Evolutionary conservation across 1,140 invertebrate genomes (phyloP).

Genomic region (Lepidotrigona ventralis): DNA sequence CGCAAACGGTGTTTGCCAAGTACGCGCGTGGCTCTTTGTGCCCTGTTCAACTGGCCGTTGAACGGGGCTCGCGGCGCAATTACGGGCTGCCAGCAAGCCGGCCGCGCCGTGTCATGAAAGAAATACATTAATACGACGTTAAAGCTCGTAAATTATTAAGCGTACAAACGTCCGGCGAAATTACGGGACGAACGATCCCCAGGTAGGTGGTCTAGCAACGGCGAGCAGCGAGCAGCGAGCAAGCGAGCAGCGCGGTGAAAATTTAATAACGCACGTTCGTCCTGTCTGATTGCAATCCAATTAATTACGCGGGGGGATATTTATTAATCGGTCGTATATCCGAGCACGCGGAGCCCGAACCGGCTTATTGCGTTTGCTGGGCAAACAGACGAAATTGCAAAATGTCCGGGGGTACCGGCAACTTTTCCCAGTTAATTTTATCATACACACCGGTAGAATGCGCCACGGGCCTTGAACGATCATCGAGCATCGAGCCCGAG

Average conservation of each 20-base stretch:
- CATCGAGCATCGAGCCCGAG: not conserved
- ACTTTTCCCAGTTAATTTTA: slow-evolving; percentile 26
- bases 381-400: slow-evolving; percentile 47
- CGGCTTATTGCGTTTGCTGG: slow-evolving; percentile 32
- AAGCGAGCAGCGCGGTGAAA: slow-evolving; percentile 37
- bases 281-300: slow-evolving; percentile 62
- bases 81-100: slow-evolving; percentile 4
- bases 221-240: too few relatives aligned
- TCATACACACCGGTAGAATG: not conserved
- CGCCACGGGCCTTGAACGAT: not conserved
- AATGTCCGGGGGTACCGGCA: not conserved
- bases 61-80: slow-evolving; percentile 20
- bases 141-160: slow-evolving; percentile 57
- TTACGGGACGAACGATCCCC: slow-evolving; percentile 44
- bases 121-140: slow-evolving; percentile 49
- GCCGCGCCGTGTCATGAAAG: slow-evolving; percentile 7
- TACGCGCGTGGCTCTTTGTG: slow-evolving; percentile 18
- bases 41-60: not conserved
- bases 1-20: slow-evolving; percentile 11
- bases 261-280: slow-evolving; percentile 61
- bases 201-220: not conserved
- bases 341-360: slow-evolving; percentile 26
- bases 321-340: slow-evolving; percentile 65
- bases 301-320: slow-evolving; percentile 62
- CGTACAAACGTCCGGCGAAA: slow-evolving; percentile 51